Percentiles rank a stretch among this genome's conserved stretches.
These are phyloP conservation scores for Lepidotrigona ventralis DNA, from an alignment of 1,140 invertebrate species.

Conservation along the genomic window DNA sequence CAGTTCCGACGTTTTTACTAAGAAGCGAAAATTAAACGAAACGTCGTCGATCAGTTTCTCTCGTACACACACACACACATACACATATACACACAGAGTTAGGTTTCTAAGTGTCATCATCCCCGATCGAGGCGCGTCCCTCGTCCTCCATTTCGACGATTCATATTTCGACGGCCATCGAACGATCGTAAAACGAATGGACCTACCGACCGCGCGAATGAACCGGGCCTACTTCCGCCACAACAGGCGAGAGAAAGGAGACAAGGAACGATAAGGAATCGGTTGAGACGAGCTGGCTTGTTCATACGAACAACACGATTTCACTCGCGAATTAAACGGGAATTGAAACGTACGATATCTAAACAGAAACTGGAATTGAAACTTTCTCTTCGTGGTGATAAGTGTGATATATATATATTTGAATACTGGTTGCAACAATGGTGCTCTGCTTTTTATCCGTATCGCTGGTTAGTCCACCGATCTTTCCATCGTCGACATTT, in stretches of 20 bases:
- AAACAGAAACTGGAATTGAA: constrained; percentile 10
- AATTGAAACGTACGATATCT: background rate
- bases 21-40: constrained; percentile 15
- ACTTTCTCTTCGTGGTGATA: background rate
- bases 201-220: background rate
- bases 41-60: constrained; percentile 42
- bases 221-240: constrained; percentile 16
- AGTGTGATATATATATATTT: background rate
- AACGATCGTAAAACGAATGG: constrained; percentile 22
- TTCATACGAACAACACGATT: background rate
- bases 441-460: background rate
- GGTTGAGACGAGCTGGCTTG: background rate
- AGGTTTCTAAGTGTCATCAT: constrained; percentile 24
- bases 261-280: background rate
- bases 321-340: background rate
- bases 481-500: background rate
- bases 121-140: background rate
- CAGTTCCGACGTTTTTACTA: constrained; percentile 57
- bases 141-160: constrained; percentile 10
- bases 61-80: background rate
- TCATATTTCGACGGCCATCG: constrained; percentile 23
- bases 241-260: background rate
- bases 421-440: background rate
- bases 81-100: background rate
- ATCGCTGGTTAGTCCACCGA: background rate